phyloP scores from a whole-genome alignment of 2,888 invertebrate genomes.

The Matsumyia berberina region DNA sequence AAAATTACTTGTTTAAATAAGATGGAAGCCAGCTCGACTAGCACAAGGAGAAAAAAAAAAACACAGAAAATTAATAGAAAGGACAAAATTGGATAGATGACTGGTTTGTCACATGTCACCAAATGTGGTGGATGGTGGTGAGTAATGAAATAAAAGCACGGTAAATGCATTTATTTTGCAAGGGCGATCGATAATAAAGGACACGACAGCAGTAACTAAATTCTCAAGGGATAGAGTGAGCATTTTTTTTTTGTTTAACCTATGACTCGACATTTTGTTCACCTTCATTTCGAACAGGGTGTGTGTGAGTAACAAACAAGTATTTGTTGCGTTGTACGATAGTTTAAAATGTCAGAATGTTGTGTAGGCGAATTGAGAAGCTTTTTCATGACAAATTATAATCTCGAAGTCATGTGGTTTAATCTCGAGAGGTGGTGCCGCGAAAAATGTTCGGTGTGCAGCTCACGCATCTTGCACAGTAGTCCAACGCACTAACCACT shows the following conservation, averaged over 20 bases:
- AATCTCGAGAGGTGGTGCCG: too few species aligned
- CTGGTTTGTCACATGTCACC: slow-evolving; percentile 59
- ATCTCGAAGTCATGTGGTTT: too few species aligned
- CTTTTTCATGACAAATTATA: too few species aligned
- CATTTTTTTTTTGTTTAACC: too few species aligned
- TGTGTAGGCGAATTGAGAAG: too few species aligned
- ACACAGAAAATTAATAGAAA: slow-evolving; percentile 24
- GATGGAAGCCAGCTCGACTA: slow-evolving; percentile 41
- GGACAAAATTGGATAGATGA: slow-evolving; percentile 30
- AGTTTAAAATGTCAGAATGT: too few species aligned
- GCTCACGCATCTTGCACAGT: too few species aligned
- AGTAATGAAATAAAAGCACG: slow-evolving; percentile 30
- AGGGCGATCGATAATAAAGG: slow-evolving; percentile 48
- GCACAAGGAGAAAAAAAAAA: slow-evolving; percentile 12
- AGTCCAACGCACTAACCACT: too few species aligned
- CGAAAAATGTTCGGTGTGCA: too few species aligned
- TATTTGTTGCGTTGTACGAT: too few species aligned
- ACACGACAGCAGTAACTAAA: slow-evolving; percentile 13
- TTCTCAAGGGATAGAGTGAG: neutral
- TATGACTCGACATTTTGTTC: slow-evolving; percentile 25
- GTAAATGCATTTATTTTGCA: slow-evolving; percentile 55
- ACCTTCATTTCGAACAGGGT: neutral
- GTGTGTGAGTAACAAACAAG: too few species aligned
- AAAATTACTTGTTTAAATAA: slow-evolving; percentile 40
- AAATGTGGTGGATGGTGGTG: slow-evolving; percentile 48